Conservation (phyloP, 2,888 invertebrate species). For the Drepanosiphum platanoidis region DNA sequence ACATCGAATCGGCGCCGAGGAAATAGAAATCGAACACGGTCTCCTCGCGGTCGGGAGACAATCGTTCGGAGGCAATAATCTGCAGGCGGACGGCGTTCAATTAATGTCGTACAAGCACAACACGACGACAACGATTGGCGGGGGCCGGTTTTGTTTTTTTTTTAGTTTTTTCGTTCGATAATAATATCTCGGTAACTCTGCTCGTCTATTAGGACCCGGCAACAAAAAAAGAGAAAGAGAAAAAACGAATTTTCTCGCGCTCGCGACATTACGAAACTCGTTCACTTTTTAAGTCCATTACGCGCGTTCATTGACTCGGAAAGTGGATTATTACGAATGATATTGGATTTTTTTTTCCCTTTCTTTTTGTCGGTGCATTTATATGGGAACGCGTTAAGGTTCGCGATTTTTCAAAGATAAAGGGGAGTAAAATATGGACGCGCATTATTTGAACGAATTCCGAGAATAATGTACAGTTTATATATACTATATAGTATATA, state of each 20-base stretch:
- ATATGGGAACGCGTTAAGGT: neutral
- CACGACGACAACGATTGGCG: neutral
- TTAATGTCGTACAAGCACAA: neutral
- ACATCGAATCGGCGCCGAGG: neutral
- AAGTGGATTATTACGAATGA: neutral
- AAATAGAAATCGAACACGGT: neutral
- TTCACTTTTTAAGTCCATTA: neutral
- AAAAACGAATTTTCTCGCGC: neutral
- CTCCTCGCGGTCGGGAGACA: neutral
- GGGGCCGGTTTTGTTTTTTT: neutral
- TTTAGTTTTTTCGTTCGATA: neutral
- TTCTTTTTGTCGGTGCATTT: neutral
- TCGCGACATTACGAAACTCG: neutral
- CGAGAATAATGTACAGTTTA: neutral
- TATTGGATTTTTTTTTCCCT: neutral
- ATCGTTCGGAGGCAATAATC: conserved; percentile 1
- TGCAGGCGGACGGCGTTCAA: neutral
- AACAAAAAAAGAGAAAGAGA: neutral
- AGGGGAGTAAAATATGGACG: neutral
- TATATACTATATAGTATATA: neutral
- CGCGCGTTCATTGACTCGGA: conserved; percentile 1
- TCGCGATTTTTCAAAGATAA: neutral
- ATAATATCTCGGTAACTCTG: neutral
- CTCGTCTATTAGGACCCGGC: neutral
- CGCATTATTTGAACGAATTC: neutral